A percentile compares a stretch with the other conserved stretches of the same genome.
Conservation (phyloP, 30 jellyfish, hydroid and myxozoan genomes). For the Hydra vulgaris region DNA sequence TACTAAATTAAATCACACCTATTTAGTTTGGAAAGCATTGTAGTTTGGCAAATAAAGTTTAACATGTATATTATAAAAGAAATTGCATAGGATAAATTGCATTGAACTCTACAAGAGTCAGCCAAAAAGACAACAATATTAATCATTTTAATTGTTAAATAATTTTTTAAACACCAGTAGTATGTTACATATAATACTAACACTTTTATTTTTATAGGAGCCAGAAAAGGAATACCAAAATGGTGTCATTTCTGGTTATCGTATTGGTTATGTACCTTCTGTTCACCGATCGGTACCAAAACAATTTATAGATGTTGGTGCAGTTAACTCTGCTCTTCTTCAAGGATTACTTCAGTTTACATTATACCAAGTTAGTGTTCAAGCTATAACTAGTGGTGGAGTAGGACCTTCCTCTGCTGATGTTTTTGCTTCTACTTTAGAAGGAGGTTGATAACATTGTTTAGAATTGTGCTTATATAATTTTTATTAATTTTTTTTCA, state of each 20-base stretch:
- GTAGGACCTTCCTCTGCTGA: slow-evolving; percentile 60
- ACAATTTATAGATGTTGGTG: slow-evolving; percentile 4
- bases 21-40: too few relatives aligned
- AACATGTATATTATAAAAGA: too few relatives aligned
- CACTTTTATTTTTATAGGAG: slow-evolving; percentile 22
- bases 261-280: slow-evolving; percentile 33
- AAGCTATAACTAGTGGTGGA: slow-evolving; percentile 77
- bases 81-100: too few relatives aligned
- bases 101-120: too few relatives aligned
- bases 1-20: too few relatives aligned
- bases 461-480: not conserved
- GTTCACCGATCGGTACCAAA: not conserved
- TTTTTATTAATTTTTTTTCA: too few relatives aligned
- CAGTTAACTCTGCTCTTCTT: slow-evolving; percentile 17
- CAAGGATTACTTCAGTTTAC: slow-evolving; percentile 49
- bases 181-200: too few relatives aligned
- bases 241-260: slow-evolving; percentile 52
- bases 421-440: slow-evolving; percentile 36
- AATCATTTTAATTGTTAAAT: too few relatives aligned
- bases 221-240: slow-evolving; percentile 42
- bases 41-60: too few relatives aligned
- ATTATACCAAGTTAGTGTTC: slow-evolving; percentile 35
- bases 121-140: too few relatives aligned
- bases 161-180: too few relatives aligned
- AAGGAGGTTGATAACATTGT: slow-evolving; percentile 90